Conservation (phyloP, 2,888 invertebrate genomes). For the Linnaemya vulpina region DNA sequence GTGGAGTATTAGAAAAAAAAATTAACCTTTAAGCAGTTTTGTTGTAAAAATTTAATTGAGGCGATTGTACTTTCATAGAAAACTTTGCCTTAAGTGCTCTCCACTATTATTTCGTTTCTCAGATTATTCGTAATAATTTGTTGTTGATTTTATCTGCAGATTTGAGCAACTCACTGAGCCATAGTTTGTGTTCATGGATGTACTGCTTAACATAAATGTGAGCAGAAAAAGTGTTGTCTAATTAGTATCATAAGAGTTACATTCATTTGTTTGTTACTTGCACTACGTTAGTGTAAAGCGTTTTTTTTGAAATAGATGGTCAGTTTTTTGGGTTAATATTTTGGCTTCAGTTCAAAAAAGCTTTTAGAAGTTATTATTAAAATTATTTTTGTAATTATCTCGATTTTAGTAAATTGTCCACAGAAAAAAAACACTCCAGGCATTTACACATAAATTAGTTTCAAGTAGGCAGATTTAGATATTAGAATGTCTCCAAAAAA, state of each 20-base stretch:
- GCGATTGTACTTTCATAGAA: too few relatives aligned
- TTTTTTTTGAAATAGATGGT: constrained; percentile 49
- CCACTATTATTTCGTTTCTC: constrained; percentile 16
- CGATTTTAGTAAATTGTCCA: constrained; percentile 53
- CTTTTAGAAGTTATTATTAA: constrained; percentile 70
- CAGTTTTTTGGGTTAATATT: constrained; percentile 67
- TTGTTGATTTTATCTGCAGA: constrained; percentile 4
- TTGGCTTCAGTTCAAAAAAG: constrained; percentile 71
- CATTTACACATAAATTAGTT: too few relatives aligned
- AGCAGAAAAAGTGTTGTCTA: constrained; percentile 62
- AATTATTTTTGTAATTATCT: constrained; percentile 68
- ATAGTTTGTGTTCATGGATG: constrained; percentile 39
- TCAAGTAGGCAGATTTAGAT: too few relatives aligned
- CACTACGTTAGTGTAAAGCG: constrained; percentile 1
- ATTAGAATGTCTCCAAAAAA: too few relatives aligned
- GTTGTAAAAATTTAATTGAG: too few relatives aligned
- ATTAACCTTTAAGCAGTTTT: not conserved
- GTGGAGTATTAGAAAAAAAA: not conserved
- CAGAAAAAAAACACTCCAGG: constrained; percentile 10
- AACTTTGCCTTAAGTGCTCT: not conserved
- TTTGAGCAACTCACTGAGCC: constrained; percentile 1
- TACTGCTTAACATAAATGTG: constrained; percentile 29
- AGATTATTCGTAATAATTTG: constrained; percentile 52
- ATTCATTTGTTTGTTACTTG: constrained; percentile 36
- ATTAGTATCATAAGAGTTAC: constrained; percentile 70